Base-by-base conservation (phyloP, 2,888 invertebrate genomes). In the Acronicta alni region DNA sequence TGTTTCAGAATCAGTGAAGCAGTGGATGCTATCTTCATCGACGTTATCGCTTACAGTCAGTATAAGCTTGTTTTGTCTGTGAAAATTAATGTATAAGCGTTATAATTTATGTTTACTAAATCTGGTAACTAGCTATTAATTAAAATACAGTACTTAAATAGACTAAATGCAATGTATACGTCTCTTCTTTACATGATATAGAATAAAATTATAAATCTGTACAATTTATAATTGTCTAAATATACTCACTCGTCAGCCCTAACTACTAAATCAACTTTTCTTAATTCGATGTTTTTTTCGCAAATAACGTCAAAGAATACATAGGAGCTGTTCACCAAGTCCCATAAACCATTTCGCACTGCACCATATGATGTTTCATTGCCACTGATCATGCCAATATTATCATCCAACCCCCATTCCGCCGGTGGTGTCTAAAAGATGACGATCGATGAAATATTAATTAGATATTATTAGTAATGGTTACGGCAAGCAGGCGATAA, bases 271-370 rank as follows among this genome's bases (percentile, higher is more conserved):
- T 68, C 79, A 14, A 91, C 73, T 15, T 77, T 74, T 41, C 69
- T 83, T 20, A 89, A 65, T 12, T 80, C 70, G 5, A 92, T 65
- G 0, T 88, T 79, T 42, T 77, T 84, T 77, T 94, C 94, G 70
- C 94, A 94, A 60, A 93, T 86, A 16, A 93, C 89, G 54, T 90
- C 85, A 59, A 81, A 89, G 68, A 93, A 94, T 35, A 89, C 64
- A 55, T 84, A 83, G 7, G 90, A 84, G 32, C 78, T 77, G 49
- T 93, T 89, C 39, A 90, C 89, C 12, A 89, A 74, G n/a, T 81
- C 75, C 94, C 93, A 93, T n/a, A 78, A 67, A 18, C 80, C 77
- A 23, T 87, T 81, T 5, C 69, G 72, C 5, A 93, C 73, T 0
- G 89, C 87, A 1, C 90, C 91, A 14, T 83, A 66, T 1, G 79